Percentiles rank a stretch among this genome's conserved stretches.
phyloP scores from a whole-genome alignment of 1,140 invertebrate species.

The Drosophila quadrilineata region DNA sequence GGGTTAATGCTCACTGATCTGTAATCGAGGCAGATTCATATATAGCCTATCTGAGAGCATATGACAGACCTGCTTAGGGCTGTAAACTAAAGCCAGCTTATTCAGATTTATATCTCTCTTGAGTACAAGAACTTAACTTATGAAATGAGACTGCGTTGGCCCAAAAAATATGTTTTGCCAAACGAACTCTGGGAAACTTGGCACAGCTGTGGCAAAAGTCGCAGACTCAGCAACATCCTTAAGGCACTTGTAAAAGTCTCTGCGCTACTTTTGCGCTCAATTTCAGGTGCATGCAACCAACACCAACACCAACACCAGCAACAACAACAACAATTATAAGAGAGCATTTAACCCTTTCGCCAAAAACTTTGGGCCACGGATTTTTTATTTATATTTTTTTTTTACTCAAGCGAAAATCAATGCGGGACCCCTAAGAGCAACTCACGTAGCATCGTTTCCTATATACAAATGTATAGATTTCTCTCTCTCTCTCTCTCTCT shows the following conservation, averaged over 20 bases:
- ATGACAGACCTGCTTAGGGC: conserved; percentile 36
- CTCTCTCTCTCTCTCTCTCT: neutral
- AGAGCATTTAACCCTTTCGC: conserved; percentile 61
- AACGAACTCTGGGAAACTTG: conserved; percentile 58
- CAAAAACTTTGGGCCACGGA: conserved; percentile 45
- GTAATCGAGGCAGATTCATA: conserved; percentile 11
- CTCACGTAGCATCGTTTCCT: conserved; percentile 57
- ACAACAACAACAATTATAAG: conserved; percentile 16
- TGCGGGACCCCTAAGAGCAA: conserved; percentile 39
- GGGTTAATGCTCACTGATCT: neutral
- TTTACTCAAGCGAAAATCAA: conserved; percentile 66
- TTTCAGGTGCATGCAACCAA: conserved; percentile 53
- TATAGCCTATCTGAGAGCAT: conserved; percentile 54
- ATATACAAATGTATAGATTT: conserved; percentile 20
- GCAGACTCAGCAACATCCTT: conserved; percentile 43
- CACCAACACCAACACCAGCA: conserved; percentile 6
- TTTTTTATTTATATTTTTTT: neutral
- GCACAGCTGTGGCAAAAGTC: conserved; percentile 31
- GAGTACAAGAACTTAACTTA: conserved; percentile 58
- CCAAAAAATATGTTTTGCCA: conserved; percentile 49
- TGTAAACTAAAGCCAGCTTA: conserved; percentile 34
- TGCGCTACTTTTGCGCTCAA: conserved; percentile 34
- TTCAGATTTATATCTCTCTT: conserved; percentile 45
- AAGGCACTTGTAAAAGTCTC: conserved; percentile 43
- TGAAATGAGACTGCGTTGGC: conserved; percentile 45